Base-by-base conservation (phyloP, 2,113 vertebrate species). In the Terrapene triunguis region DNA sequence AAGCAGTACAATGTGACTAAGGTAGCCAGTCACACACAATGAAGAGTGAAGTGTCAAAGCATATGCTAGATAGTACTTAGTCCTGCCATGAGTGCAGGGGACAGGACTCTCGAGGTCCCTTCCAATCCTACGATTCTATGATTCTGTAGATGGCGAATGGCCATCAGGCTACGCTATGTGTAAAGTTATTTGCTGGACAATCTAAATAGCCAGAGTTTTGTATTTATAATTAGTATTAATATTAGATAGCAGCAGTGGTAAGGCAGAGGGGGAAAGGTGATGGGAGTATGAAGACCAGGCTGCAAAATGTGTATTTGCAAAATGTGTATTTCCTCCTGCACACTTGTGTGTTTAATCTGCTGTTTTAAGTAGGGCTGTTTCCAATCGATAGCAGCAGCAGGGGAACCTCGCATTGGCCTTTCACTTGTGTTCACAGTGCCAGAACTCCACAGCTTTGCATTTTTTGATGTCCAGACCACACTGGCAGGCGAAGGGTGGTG, bases 101-200 rank as follows among this genome's bases (percentile, higher is more conserved):
- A n/a, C 62, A 14, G 62, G 35, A 32, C 24, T 62, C 89, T 87
- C 72, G 76, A n/a, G 1, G 9, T 82, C 76, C 11, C n/a, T 91
- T 42, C 55, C 5, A 0, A 10, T 55, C 54, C 24, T 55, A 24
- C 7, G 1, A 22, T 22, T 51, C 50, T 54, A 55, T 55, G 54
- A 24, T 55, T 55, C 22, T 24, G 4, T 24, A 55, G 54, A 4
- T 65, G 59, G 32, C 8, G 14, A 35, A 65, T 17, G 8, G 13
- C 13, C 6, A 17, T 65, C 32, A 4, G 29, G 13, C 59, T 65
- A 65, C 2, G 32, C 32, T 69, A n/a, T 17, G 62, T 35, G 29
- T 65, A n/a, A 21, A 21, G 62, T 69, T n/a, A 8, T 69, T 69
- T 35, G 16, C 62, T n/a, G 35, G 35, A 16, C 62, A 69, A 69